Evolutionary conservation across 2,888 invertebrate genomes (phyloP), one percentile per base, ranked within the genome.

Genomic region (Lithophane ornitopus): DNA sequence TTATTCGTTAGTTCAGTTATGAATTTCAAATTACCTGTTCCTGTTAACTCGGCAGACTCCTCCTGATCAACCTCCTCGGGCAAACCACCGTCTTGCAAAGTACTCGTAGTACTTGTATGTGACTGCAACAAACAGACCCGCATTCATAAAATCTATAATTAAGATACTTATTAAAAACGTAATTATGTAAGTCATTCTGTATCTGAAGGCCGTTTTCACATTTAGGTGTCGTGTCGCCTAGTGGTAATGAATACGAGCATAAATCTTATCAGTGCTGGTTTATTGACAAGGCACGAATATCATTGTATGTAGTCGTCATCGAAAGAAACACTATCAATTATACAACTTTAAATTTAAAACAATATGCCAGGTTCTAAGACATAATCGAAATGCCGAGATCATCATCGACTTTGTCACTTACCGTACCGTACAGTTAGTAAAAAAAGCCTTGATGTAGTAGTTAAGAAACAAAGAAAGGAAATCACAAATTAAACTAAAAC

Each of bases 21-120:
- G 14, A 7, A 44, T 26, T 58, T 44, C 4, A 41, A 71, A 54
- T 46, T 90, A 90, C 98, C 98, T 91, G 97, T 97, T 84, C 97
- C 97, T 92, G 97, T 97, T n/a, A 97, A 91, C 91, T 98, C 98
- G 52, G 97, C 97, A 0, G 97, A 97, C 93, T 98, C 97, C 87
- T 97, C 89, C 1, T 97, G 97, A 74, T 97, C 97, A 1, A 93
- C 94, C 6, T 93, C 93, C 14, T 92, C 91, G 1, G 86, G 89
- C 28, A 85, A 72, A 14, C 74, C 89, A 2, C 82, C 85, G 12
- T 93, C 94, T 41, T 89, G 85, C 19, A 92, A 52, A 8, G 95
- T 94, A 66, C 92, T 94, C 11, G 91, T 90, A 79, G 91, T 90
- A 81, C 96, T 96, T 19, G 92, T 86, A 52, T 90, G 90, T 8